Conservation (phyloP, 2,113 vertebrate species). For the human (Homo sapiens) region GRCh38 chrX:28498501-28499000, state of each 20-base stretch:
- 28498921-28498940: slow-evolving; percentile 67
- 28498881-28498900: slow-evolving; percentile 51
- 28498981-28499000: slow-evolving; percentile 57
- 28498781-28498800: slow-evolving; percentile 69
- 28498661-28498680: slow-evolving; percentile 57
- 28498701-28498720: slow-evolving; percentile 72
- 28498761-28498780: slow-evolving; percentile 13
- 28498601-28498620: slow-evolving; percentile 47
- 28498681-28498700: slow-evolving; percentile 74
- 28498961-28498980: slow-evolving; percentile 75
- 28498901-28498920: slow-evolving; percentile 48
- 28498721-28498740: slow-evolving; percentile 61
- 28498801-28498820: slow-evolving; percentile 70
- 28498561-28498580: neutral
- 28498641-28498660: slow-evolving; percentile 35
- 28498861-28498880: slow-evolving; percentile 60
- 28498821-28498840: slow-evolving; percentile 9
- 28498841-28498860: slow-evolving; percentile 1
- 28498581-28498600: slow-evolving; percentile 33
- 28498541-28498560: slow-evolving; percentile 8
- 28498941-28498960: slow-evolving; percentile 75
- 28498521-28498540: neutral
- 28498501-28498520: neutral
- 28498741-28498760: slow-evolving; percentile 53
- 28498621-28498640: slow-evolving; percentile 71